Evolutionary conservation across 2,797 vertebrate species (phyloP), one percentile per base, ranked within the genome.

Genomic region (Sebastes taczanowskii): DNA sequence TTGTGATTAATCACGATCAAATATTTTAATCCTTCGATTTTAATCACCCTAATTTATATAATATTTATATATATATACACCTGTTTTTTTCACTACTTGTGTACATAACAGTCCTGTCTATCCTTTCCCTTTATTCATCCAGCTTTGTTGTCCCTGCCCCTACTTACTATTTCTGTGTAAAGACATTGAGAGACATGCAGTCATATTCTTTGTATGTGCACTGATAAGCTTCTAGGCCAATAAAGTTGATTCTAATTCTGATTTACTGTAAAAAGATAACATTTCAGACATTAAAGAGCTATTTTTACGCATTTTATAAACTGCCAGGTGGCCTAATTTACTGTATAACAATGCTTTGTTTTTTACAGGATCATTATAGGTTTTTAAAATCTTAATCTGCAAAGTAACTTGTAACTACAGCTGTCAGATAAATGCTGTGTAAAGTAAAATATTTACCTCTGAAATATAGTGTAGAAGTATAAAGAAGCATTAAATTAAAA

Each of bases 101-200:
- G 14, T 16, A 42, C 13, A 38, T 38, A 42, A 42, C 38, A 42
- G 38, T 42, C 38, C 5, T 42, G 38, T 42, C 38, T 16, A 16
- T 42, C 38, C 14, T 42, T 38, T 38, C 11, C 35, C 35, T 38
- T 38, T 38, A 38, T 38, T 38, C 13, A 0, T 38, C 35, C 35
- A 38, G 35, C 13, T 38, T 38, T 38, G 35, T 38, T 38, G 13
- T 14, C 13, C 35, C 35, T 38, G 11, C 35, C 35, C 35, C 35
- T 38, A 0, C 13, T 0, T 38, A 14, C 35, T 38, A 38, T 38
- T 0, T 38, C 35, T 38, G 35, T 38, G 0, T 38, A 38, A 38
- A 14, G 13, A 38, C 35, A 38, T 38, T 38, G 35, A 38, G 35
- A 38, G 35, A 38, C 11, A 38, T 38, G 35, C 35, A 38, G 13